Conservation (phyloP, 37 sponge, comb jelly and placozoan genomes). For the Haliclona indistincta region DNA sequence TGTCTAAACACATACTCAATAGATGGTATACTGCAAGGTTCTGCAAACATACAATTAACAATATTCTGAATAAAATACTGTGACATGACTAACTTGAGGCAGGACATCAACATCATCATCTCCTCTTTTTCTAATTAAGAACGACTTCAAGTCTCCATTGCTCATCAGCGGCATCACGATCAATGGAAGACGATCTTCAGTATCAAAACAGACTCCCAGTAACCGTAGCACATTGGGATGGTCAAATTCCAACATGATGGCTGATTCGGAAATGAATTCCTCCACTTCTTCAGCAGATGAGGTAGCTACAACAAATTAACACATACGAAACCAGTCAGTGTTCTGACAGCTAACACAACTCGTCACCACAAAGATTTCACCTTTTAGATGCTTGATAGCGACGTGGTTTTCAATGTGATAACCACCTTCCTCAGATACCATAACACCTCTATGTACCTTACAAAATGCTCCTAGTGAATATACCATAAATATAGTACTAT, state of each 20-base stretch:
- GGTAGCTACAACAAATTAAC: neutral
- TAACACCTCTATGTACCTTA: constrained; percentile 21
- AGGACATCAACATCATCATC: neutral
- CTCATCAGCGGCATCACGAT: constrained; percentile 48
- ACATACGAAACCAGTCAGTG: no score
- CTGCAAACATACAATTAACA: no score
- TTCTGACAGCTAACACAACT: neutral
- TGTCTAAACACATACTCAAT: constrained; percentile 43
- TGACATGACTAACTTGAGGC: neutral
- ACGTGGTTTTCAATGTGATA: neutral
- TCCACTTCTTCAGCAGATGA: constrained; percentile 23
- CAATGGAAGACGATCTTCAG: constrained; percentile 20
- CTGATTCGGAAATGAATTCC: constrained; percentile 41
- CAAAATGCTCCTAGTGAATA: neutral
- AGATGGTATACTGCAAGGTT: neutral
- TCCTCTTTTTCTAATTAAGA: constrained; percentile 27
- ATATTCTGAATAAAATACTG: no score
- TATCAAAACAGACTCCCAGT: constrained; percentile 57
- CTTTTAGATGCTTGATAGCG: neutral
- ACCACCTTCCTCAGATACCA: neutral
- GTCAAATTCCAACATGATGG: constrained; percentile 23
- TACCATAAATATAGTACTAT: neutral
- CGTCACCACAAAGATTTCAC: neutral
- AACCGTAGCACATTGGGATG: constrained; percentile 51
- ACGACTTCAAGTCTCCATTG: constrained; percentile 39